Conservation (phyloP, 2,888 invertebrate genomes). For the Strigamia transsilvanica region DNA sequence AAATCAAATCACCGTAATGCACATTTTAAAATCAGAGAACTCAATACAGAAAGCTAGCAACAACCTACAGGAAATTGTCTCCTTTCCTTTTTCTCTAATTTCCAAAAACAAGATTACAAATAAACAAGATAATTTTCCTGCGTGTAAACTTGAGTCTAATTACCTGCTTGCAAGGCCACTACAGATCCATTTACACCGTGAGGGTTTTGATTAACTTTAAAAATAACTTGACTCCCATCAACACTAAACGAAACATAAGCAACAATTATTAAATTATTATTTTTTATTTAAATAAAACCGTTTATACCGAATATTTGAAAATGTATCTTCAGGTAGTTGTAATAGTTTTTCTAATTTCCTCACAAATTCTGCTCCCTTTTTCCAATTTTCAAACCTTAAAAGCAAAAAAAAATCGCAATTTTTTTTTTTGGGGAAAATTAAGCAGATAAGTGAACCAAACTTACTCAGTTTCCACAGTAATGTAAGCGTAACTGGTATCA, state of each 20-base stretch:
- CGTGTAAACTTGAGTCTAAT: constrained; percentile 59
- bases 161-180: constrained; percentile 74
- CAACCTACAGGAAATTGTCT: no score
- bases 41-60: no score
- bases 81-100: no score
- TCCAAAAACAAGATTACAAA: no score
- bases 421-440: background rate
- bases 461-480: constrained; percentile 78
- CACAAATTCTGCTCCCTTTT: constrained; percentile 77
- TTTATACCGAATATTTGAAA: constrained; percentile 75
- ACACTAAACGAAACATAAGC: constrained; percentile 67
- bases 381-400: constrained; percentile 72
- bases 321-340: constrained; percentile 71
- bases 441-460: constrained; percentile 20
- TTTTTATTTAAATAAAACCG: constrained; percentile 60
- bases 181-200: constrained; percentile 74
- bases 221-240: constrained; percentile 78
- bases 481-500: constrained; percentile 81
- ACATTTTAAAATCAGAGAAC: no score
- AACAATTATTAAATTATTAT: background rate
- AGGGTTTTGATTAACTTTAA: constrained; percentile 75
- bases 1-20: no score
- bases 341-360: constrained; percentile 75
- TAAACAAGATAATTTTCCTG: background rate
- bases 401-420: constrained; percentile 50